Evolutionary conservation across 2,797 vertebrate genomes (phyloP).

Genomic region (Rhinichthys osculus): DNA sequence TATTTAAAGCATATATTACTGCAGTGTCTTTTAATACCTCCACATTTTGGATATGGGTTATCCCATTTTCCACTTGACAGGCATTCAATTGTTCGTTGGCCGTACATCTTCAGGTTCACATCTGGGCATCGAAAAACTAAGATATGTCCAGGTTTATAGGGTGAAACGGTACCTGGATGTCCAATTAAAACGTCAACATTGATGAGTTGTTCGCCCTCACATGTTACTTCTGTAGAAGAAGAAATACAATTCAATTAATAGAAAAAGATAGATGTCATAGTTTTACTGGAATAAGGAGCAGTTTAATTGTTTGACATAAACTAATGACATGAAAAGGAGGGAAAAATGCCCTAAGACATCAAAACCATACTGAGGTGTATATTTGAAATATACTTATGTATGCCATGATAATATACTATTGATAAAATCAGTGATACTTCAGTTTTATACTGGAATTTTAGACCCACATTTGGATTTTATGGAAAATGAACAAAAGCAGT

Average conservation of each 20-base stretch:
- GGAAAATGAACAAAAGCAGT: background rate
- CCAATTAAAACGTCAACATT: constrained; percentile 36
- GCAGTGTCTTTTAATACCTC: constrained; percentile 49
- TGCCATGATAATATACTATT: background rate
- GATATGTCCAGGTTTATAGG: constrained; percentile 50
- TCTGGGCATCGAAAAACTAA: constrained; percentile 62
- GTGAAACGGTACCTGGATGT: background rate
- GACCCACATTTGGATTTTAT: background rate
- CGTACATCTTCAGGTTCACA: background rate
- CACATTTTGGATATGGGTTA: constrained; percentile 63
- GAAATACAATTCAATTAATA: background rate
- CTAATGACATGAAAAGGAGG: background rate
- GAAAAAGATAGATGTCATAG: background rate
- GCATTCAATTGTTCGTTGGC: constrained; percentile 58
- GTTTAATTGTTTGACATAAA: background rate
- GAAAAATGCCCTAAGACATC: background rate
- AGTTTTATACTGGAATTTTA: background rate
- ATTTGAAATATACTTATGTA: background rate
- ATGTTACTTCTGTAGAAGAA: constrained; percentile 40
- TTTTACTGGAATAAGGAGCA: background rate
- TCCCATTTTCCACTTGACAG: constrained; percentile 67
- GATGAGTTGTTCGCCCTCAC: constrained; percentile 17
- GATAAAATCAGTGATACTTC: background rate
- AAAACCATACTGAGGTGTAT: background rate
- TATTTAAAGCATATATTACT: background rate